Percentiles rank a stretch among this genome's conserved stretches.
Evolutionary conservation across 2,113 vertebrate genomes (phyloP).

Genomic region (Nyctibius bracteatus): DNA sequence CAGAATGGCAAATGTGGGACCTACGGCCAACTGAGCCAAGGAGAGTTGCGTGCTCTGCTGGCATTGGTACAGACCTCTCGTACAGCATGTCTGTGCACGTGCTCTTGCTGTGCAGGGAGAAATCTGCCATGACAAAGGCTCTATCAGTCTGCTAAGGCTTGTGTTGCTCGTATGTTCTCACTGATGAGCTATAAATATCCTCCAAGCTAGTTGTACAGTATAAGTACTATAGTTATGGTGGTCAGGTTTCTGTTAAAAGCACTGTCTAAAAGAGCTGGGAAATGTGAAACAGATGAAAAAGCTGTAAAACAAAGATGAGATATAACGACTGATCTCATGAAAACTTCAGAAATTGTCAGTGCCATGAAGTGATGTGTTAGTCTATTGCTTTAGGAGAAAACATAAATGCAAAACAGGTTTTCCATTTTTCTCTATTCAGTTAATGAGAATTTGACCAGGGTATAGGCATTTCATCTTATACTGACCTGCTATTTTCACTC

Average conservation of each 20-base stretch:
- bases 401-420: conserved; percentile 1
- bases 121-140: neutral
- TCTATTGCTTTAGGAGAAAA: neutral
- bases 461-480: neutral
- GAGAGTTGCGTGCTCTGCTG: neutral
- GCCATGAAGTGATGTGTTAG: neutral
- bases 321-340: conserved; percentile 14
- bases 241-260: conserved; percentile 11
- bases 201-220: neutral
- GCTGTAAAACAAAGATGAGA: neutral
- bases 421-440: neutral
- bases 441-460: neutral
- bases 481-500: neutral
- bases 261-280: neutral
- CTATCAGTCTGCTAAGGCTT: neutral
- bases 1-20: neutral
- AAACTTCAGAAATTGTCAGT: conserved; percentile 12
- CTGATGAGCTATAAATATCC: neutral
- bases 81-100: neutral
- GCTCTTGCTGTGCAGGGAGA: neutral
- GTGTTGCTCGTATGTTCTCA: neutral
- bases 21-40: neutral
- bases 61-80: neutral
- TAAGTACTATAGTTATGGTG: neutral
- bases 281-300: conserved; percentile 45